phyloP scores from a whole-genome alignment of 2,888 invertebrate species.

The Gymnosoma rotundatum region DNA sequence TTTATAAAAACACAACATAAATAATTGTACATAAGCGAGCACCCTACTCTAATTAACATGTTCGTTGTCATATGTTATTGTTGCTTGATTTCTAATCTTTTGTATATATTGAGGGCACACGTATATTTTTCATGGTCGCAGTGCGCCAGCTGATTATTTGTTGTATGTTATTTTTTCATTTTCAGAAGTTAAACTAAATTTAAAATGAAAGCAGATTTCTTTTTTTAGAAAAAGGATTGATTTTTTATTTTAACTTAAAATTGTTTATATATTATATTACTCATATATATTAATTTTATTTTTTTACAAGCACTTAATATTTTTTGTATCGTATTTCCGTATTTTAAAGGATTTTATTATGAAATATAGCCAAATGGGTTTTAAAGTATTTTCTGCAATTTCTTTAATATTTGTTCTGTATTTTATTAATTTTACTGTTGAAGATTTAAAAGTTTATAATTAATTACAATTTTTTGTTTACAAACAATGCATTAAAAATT shows the following conservation, averaged over 20 bases:
- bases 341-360: constrained; percentile 32
- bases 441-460: constrained; percentile 50
- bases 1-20: too few species aligned
- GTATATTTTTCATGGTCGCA: too few species aligned
- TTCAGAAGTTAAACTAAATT: too few species aligned
- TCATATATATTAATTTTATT: constrained; percentile 39
- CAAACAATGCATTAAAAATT: constrained; percentile 36
- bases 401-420: not conserved
- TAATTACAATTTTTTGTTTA: constrained; percentile 54
- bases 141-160: too few species aligned
- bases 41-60: too few species aligned
- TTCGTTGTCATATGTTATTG: too few species aligned
- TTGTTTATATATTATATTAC: constrained; percentile 44
- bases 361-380: not conserved
- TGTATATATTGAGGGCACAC: too few species aligned
- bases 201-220: not conserved
- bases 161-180: too few species aligned
- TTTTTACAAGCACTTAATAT: constrained; percentile 66
- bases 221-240: constrained; percentile 40
- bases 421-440: not conserved
- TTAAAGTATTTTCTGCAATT: too few species aligned
- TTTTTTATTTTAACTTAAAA: constrained; percentile 63
- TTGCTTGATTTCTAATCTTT: too few species aligned
- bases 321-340: constrained; percentile 21
- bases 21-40: too few species aligned